phyloP scores from a whole-genome alignment of 2,888 invertebrate genomes.

The Tipula confusa region DNA sequence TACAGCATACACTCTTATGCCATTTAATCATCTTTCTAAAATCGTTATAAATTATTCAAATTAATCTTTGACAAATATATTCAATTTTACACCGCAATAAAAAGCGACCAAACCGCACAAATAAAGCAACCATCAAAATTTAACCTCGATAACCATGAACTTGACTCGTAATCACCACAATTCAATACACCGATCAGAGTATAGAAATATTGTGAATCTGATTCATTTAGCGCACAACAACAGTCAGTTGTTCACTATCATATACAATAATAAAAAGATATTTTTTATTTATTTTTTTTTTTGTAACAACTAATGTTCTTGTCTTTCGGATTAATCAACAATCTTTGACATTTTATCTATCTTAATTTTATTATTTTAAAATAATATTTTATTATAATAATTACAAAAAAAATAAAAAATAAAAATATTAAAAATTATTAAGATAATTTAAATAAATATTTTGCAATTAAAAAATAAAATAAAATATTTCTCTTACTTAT shows the following conservation, averaged over 20 bases:
- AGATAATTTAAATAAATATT: not conserved
- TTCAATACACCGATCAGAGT: not conserved
- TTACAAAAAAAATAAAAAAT: too few species aligned
- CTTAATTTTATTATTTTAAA: not conserved
- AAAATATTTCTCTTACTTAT: not conserved
- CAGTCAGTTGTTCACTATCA: not conserved
- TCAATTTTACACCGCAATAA: too few species aligned
- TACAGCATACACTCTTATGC: too few species aligned
- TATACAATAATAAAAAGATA: not conserved
- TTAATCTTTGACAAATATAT: too few species aligned
- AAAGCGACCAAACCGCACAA: not conserved
- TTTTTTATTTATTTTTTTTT: too few species aligned
- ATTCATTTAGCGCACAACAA: not conserved
- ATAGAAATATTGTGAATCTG: not conserved
- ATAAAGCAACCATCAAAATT: not conserved
- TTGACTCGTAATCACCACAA: not conserved
- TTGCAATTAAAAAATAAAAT: not conserved
- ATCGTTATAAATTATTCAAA: too few species aligned
- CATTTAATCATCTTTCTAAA: too few species aligned
- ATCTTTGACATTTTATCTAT: conserved; percentile 25
- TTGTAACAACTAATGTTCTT: not conserved
- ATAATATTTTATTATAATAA: not conserved
- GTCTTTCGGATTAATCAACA: not conserved
- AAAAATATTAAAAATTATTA: not conserved
- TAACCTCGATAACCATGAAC: not conserved